phyloP scores from a whole-genome alignment of 2,888 invertebrate genomes.

The Agrotis exclamationis region DNA sequence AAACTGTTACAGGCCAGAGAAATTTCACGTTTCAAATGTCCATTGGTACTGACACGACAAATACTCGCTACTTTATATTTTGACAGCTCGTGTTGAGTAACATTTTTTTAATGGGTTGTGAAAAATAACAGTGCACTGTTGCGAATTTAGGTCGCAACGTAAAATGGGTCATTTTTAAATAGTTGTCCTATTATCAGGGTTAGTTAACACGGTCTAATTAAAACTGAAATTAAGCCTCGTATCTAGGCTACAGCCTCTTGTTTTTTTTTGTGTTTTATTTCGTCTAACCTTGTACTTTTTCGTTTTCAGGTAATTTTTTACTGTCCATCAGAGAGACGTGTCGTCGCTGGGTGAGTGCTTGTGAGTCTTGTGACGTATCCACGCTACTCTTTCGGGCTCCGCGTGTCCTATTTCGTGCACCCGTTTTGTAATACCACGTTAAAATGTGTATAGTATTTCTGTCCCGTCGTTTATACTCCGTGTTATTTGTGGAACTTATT shows the following conservation, averaged over 20 bases:
- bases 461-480: slow-evolving; percentile 76
- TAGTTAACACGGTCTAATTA: slow-evolving; percentile 89
- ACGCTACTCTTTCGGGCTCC: slow-evolving; percentile 66
- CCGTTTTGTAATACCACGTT: slow-evolving; percentile 76
- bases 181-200: slow-evolving; percentile 81
- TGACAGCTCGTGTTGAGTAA: slow-evolving; percentile 86
- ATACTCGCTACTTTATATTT: slow-evolving; percentile 77
- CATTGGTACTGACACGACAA: slow-evolving; percentile 76
- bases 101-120: slow-evolving; percentile 82
- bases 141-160: slow-evolving; percentile 86
- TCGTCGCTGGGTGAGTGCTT: slow-evolving; percentile 60
- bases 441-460: slow-evolving; percentile 82
- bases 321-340: slow-evolving; percentile 62
- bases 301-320: slow-evolving; percentile 84
- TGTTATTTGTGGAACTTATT: slow-evolving; percentile 86
- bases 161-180: slow-evolving; percentile 88
- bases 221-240: slow-evolving; percentile 73
- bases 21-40: slow-evolving; percentile 80
- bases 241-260: slow-evolving; percentile 69
- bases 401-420: slow-evolving; percentile 75
- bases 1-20: slow-evolving; percentile 75
- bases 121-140: slow-evolving; percentile 78
- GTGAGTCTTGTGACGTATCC: slow-evolving; percentile 70
- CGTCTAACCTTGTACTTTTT: slow-evolving; percentile 77
- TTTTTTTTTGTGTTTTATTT: slow-evolving; percentile 65